These are phyloP conservation scores for Ridgeia piscesae DNA, from an alignment of 1,140 invertebrate genomes.

Conservation along the genomic window DNA sequence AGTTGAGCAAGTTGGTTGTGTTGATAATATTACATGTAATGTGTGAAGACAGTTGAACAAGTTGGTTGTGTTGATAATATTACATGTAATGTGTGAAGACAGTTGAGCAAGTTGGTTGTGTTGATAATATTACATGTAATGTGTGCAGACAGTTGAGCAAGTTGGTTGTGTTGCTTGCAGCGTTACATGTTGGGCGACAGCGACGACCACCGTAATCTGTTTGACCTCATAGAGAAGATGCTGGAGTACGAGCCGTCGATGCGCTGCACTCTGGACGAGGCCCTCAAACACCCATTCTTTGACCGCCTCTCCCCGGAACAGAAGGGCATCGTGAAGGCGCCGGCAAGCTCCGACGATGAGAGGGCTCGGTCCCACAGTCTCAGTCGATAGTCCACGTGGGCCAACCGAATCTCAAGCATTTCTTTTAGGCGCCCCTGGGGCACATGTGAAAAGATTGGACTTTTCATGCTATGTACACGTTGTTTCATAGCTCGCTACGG, in stretches of 20 bases:
- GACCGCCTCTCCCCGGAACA: slow-evolving; percentile 48
- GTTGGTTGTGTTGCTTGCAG: slow-evolving; percentile 17
- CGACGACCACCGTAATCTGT: slow-evolving; percentile 80
- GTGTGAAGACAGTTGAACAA: too few species aligned
- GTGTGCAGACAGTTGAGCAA: neutral
- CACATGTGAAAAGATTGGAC: neutral
- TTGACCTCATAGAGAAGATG: slow-evolving; percentile 94
- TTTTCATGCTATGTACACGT: slow-evolving; percentile 1
- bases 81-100: too few species aligned
- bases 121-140: neutral
- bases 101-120: too few species aligned
- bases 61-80: too few species aligned
- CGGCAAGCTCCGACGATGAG: slow-evolving; percentile 10
- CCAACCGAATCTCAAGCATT: neutral
- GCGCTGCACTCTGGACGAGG: slow-evolving; percentile 85
- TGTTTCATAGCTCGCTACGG: neutral
- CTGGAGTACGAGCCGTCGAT: slow-evolving; percentile 93
- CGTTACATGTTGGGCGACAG: slow-evolving; percentile 27
- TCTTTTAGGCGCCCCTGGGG: neutral
- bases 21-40: too few species aligned
- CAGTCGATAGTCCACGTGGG: neutral
- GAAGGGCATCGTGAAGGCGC: neutral
- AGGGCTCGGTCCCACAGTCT: neutral
- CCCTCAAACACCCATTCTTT: slow-evolving; percentile 92
- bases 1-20: too few species aligned